Conservation (phyloP, 2,797 vertebrate species). For the Cirrhinus molitorella region DNA sequence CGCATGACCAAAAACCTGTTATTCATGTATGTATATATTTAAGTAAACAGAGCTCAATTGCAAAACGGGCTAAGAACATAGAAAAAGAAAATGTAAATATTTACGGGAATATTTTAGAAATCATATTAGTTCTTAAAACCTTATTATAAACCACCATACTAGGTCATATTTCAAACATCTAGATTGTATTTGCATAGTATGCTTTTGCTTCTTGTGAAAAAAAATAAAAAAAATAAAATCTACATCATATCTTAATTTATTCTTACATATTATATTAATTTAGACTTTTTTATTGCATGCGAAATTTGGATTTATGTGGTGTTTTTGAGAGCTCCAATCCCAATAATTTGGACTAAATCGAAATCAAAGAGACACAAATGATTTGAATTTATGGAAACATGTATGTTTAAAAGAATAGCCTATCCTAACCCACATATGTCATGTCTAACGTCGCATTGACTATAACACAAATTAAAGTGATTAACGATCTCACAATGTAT, state of each 20-base stretch:
- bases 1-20: background rate
- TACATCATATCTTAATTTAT: background rate
- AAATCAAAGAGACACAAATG: constrained; percentile 59
- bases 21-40: background rate
- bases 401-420: constrained; percentile 78
- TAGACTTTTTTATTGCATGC: background rate
- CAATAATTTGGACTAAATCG: background rate
- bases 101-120: background rate
- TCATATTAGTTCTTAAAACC: background rate
- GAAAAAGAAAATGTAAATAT: background rate
- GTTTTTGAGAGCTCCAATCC: constrained; percentile 13
- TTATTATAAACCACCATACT: background rate
- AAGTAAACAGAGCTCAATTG: background rate
- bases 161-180: background rate
- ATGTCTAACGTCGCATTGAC: constrained; percentile 80
- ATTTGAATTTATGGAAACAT: constrained; percentile 70
- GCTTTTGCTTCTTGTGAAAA: background rate
- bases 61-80: background rate
- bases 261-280: background rate
- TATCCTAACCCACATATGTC: constrained; percentile 87
- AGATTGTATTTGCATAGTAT: background rate
- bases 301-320: background rate
- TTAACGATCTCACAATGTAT: constrained; percentile 86
- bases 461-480: constrained; percentile 91
- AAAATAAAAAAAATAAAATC: background rate